Conservation (phyloP, 2,797 vertebrate genomes). For the Anolis apletophallus region DNA sequence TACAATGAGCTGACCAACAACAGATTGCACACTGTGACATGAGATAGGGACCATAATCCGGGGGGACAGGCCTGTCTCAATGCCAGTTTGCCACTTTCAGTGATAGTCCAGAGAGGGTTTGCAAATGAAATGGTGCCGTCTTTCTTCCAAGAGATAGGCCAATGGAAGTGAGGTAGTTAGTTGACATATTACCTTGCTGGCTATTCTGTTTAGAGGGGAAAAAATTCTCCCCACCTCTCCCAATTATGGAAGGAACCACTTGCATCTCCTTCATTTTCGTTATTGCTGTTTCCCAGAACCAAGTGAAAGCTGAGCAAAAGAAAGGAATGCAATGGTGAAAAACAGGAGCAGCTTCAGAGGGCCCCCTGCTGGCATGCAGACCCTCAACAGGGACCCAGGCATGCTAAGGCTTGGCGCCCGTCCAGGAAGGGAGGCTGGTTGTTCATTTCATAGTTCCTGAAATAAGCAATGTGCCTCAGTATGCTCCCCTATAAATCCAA, state of each 20-base stretch:
- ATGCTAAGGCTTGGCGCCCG: not conserved
- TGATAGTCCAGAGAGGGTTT: too few relatives aligned
- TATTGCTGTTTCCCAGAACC: not conserved
- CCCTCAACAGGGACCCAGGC: not conserved
- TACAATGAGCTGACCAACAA: too few relatives aligned
- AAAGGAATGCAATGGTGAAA: not conserved
- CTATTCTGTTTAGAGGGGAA: not conserved
- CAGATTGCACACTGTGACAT: too few relatives aligned
- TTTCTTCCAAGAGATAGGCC: not conserved
- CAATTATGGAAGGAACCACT: not conserved
- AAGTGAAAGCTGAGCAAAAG: not conserved
- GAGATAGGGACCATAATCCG: too few relatives aligned
- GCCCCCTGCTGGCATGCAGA: not conserved
- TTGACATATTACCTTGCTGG: too few relatives aligned
- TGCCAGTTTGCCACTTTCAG: too few relatives aligned
- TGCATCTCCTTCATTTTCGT: not conserved
- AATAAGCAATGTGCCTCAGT: not conserved
- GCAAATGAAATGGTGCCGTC: not conserved
- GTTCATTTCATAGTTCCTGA: not conserved
- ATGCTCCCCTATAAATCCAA: slow-evolving; percentile 6
- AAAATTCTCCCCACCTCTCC: not conserved
- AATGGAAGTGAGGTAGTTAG: not conserved
- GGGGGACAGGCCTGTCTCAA: too few relatives aligned
- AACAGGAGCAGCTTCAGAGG: not conserved
- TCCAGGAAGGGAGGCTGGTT: not conserved